These are phyloP conservation scores for Odontomyia ornata DNA, from an alignment of 2,888 invertebrate genomes.

Conservation along the genomic window DNA sequence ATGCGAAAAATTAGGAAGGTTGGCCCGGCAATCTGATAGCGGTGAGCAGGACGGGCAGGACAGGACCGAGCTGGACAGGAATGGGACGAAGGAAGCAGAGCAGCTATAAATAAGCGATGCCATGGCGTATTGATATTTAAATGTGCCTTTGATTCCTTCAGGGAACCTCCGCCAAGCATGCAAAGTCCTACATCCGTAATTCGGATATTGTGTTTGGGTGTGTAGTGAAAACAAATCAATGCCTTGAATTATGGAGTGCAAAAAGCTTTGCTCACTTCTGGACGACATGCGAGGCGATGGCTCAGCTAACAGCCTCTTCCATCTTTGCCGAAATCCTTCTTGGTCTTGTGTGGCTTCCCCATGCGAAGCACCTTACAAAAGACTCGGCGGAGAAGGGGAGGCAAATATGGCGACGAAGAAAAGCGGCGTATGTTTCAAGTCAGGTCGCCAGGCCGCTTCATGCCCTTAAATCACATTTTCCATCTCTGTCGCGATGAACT, in stretches of 20 bases:
- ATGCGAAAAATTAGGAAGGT: constrained; percentile 26
- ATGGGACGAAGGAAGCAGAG: background rate
- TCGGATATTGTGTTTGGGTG: constrained; percentile 25
- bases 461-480: constrained; percentile 14
- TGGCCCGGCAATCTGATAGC: background rate
- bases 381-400: background rate
- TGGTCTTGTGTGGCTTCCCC: constrained; percentile 14
- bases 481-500: constrained; percentile 6
- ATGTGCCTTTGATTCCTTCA: background rate
- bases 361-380: background rate
- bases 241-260: constrained; percentile 15
- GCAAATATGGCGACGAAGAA: constrained; percentile 30
- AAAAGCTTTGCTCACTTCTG: constrained; percentile 20
- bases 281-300: background rate
- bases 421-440: background rate
- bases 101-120: constrained; percentile 34
- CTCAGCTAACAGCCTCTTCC: background rate
- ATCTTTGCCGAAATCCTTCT: constrained; percentile 11
- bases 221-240: constrained; percentile 38
- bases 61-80: constrained; percentile 8
- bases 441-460: constrained; percentile 12
- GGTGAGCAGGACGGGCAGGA: constrained; percentile 3
- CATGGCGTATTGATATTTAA: constrained; percentile 20
- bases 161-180: background rate
- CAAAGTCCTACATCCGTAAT: background rate